Base-by-base conservation (phyloP, 2,797 vertebrate species). In the Caiman crocodilus region DNA sequence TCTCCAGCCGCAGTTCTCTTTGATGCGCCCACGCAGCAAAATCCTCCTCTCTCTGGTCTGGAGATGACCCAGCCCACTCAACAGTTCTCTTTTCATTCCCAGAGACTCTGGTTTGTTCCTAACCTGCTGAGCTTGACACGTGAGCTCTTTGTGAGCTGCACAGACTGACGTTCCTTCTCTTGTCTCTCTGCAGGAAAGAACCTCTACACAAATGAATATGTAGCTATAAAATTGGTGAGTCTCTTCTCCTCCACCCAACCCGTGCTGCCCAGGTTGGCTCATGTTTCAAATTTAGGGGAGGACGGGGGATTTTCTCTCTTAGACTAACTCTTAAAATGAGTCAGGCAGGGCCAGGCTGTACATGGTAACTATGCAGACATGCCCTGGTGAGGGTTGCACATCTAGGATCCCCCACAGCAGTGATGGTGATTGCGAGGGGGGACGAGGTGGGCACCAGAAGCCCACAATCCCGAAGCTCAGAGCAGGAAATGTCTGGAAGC, bases 141-240 rank as follows among this genome's bases (percentile, higher is more conserved):
- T 50, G 35, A 7, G 7, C 23, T 71, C 20, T 71, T 71, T 25
- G 69, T 25, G 78, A 35, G 11, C 11, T 56, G 87, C 50, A 0
- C 55, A 50, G 59, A 18, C 26, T 82, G 32, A 25, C 25, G 23
- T 21, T 65, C 7, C 79, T 84, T 78, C 63, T 57, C 2, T 2
- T 61, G 32, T 93, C 26, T 96, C 69, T 67, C 82, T 76, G 20
- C 96, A 98, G 98, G 99, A 92, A 99, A 99, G 98, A 99, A 99
- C 97, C 99, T 99, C 96, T 99, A 99, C 98, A 99, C 99, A 86
- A 99, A 99, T 2, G 99, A 99, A 98, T 99, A 99, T 90, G 99
- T 99, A 98, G 99, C 99, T 96, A 99, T 99, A 98, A 99, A 99
- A 98, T 98, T 99, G 99, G 99, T 99, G 98, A 99, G 99, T 95